These are phyloP conservation scores for Malurus alboscapulatus DNA, from an alignment of 2,113 vertebrate species.

Conservation along the genomic window DNA sequence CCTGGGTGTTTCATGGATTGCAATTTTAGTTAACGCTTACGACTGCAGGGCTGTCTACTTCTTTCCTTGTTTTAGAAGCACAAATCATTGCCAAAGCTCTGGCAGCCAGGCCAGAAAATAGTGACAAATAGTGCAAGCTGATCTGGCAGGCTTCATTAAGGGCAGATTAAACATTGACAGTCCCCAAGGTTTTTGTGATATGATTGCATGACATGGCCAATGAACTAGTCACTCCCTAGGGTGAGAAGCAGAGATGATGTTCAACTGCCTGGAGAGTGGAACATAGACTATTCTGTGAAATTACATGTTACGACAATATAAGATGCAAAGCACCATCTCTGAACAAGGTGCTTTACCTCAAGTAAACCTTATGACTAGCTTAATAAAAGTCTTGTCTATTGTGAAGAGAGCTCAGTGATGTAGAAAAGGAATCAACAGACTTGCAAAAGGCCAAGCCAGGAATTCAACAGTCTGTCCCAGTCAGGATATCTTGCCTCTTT, in stretches of 20 bases:
- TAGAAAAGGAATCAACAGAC: background rate
- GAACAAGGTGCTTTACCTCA: slow-evolving; percentile 9
- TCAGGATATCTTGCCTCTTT: background rate
- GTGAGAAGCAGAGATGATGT: slow-evolving; percentile 11
- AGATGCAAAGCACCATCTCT: background rate
- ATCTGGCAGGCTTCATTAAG: slow-evolving; percentile 53
- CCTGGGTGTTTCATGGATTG: slow-evolving; percentile 15
- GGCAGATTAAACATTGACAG: slow-evolving; percentile 53
- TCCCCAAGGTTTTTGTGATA: slow-evolving; percentile 53
- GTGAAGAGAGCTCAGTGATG: background rate
- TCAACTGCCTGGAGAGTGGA: background rate
- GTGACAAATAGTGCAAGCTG: slow-evolving; percentile 31
- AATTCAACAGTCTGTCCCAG: background rate
- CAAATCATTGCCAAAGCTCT: slow-evolving; percentile 23
- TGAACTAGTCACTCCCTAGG: slow-evolving; percentile 28
- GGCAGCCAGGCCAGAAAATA: slow-evolving; percentile 24
- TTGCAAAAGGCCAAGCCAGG: background rate
- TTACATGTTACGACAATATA: background rate
- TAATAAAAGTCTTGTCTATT: background rate
- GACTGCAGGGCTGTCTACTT: background rate
- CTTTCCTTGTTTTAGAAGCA: background rate
- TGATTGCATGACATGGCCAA: slow-evolving; percentile 39
- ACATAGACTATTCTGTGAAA: background rate
- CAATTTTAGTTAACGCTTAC: background rate
- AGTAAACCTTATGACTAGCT: background rate